Percentiles rank a stretch among this genome's conserved stretches.
These are phyloP conservation scores for Penaeus chinensis DNA, from an alignment of 1,140 invertebrate genomes.

Conservation along the genomic window DNA sequence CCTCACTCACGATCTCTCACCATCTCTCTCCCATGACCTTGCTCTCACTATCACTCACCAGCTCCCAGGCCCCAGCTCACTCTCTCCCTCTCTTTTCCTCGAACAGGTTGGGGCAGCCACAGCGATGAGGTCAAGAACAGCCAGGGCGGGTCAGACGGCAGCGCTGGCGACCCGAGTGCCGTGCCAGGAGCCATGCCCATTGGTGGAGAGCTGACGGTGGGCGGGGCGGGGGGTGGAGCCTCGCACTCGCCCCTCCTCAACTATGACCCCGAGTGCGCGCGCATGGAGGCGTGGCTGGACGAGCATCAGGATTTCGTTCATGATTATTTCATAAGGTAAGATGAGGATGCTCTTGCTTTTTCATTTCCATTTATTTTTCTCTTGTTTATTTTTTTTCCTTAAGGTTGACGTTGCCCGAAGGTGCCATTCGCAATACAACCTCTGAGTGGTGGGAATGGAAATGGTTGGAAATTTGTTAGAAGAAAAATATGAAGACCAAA, in stretches of 20 bases:
- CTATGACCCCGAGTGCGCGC: slow-evolving; percentile 81
- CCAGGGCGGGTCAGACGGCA: slow-evolving; percentile 34
- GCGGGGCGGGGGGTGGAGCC: slow-evolving; percentile 20
- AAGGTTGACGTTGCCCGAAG: too few species aligned
- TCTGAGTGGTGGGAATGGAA: too few species aligned
- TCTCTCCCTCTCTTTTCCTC: background rate
- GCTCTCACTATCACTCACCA: background rate
- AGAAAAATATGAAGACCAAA: too few species aligned
- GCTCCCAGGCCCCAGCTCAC: background rate
- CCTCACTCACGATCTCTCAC: too few species aligned
- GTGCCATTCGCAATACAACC: too few species aligned
- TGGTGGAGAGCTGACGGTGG: slow-evolving; percentile 32
- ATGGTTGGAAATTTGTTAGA: too few species aligned
- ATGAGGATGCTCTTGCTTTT: too few species aligned
- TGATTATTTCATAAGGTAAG: slow-evolving; percentile 91
- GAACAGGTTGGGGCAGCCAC: slow-evolving; percentile 50
- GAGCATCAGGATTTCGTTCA: slow-evolving; percentile 95
- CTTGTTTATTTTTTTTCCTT: too few species aligned
- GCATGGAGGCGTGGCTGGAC: slow-evolving; percentile 93
- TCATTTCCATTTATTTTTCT: too few species aligned
- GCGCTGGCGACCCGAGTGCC: slow-evolving; percentile 21
- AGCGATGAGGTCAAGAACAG: slow-evolving; percentile 48
- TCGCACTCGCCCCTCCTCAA: slow-evolving; percentile 39
- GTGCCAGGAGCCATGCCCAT: background rate
- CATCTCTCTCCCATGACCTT: background rate